Percentiles rank a stretch among this genome's conserved stretches.
Evolutionary conservation across 2,888 invertebrate genomes (phyloP).

Genomic region (Apamea anceps): DNA sequence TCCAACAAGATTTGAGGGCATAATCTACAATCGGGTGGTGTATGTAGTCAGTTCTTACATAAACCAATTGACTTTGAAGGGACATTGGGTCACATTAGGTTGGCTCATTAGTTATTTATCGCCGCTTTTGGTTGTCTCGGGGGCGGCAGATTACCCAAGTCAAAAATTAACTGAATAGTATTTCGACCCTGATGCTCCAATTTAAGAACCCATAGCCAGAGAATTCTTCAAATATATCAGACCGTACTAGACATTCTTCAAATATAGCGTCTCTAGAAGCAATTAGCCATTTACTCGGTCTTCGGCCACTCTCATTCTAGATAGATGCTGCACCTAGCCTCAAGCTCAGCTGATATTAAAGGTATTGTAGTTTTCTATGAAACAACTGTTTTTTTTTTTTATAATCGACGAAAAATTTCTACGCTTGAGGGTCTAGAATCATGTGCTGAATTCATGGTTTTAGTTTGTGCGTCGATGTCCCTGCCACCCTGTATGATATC

Average conservation of each 20-base stretch:
- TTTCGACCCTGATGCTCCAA: background rate
- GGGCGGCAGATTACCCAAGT: background rate
- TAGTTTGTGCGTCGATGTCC: background rate
- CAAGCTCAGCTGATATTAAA: too few relatives aligned
- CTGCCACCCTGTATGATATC: background rate
- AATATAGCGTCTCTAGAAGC: background rate
- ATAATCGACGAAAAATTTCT: too few relatives aligned
- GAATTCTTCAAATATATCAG: background rate
- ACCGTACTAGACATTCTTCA: background rate
- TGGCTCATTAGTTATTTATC: background rate
- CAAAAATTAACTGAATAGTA: background rate
- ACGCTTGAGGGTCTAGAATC: background rate
- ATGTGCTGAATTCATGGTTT: background rate
- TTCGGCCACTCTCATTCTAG: background rate
- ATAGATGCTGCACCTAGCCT: too few relatives aligned
- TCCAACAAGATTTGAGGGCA: conserved; percentile 15
- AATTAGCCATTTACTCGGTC: background rate
- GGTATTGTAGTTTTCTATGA: too few relatives aligned
- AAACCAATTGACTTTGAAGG: conserved; percentile 31
- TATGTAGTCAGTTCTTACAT: conserved; percentile 1
- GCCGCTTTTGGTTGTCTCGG: background rate
- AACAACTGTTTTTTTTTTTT: background rate
- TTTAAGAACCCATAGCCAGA: background rate
- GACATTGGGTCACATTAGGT: conserved; percentile 9
- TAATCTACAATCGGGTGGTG: too few relatives aligned